phyloP scores from a whole-genome alignment of 1,140 invertebrate genomes.

The Telenomus remus region DNA sequence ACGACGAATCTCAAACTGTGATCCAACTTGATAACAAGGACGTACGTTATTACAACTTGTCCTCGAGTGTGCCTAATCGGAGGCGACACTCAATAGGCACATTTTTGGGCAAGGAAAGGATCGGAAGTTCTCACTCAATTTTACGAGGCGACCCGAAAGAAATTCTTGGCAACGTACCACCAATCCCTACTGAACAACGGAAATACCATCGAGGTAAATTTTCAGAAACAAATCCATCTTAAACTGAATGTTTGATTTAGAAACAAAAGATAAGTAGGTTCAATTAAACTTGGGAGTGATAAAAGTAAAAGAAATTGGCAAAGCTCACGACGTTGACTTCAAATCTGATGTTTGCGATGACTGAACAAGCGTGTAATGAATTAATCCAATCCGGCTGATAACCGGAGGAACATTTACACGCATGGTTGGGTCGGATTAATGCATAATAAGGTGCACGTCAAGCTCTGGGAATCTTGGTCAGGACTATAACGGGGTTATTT shows the following conservation, averaged over 20 bases:
- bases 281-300: too few relatives aligned
- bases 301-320: too few relatives aligned
- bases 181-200: constrained; percentile 58
- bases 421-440: constrained; percentile 10
- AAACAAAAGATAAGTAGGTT: too few relatives aligned
- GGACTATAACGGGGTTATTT: constrained; percentile 5
- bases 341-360: too few relatives aligned
- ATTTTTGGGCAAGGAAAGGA: constrained; percentile 68
- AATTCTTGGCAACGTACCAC: constrained; percentile 52
- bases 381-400: constrained; percentile 17
- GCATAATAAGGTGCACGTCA: constrained; percentile 9
- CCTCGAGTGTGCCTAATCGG: constrained; percentile 65
- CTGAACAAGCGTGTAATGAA: constrained; percentile 18
- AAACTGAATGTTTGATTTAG: too few relatives aligned
- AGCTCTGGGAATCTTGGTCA: neutral
- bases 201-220: constrained; percentile 57
- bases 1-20: constrained; percentile 65
- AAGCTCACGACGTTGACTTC: too few relatives aligned
- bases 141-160: constrained; percentile 46
- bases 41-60: constrained; percentile 76
- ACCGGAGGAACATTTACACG: constrained; percentile 16
- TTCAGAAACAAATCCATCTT: neutral
- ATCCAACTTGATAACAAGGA: constrained; percentile 72
- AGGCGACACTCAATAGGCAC: constrained; percentile 78
- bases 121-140: constrained; percentile 25